A percentile compares a stretch with the other conserved stretches of the same genome.
These are phyloP conservation scores for Nothoprocta perdicaria DNA, from an alignment of 2,113 vertebrate genomes.

Conservation along the genomic window DNA sequence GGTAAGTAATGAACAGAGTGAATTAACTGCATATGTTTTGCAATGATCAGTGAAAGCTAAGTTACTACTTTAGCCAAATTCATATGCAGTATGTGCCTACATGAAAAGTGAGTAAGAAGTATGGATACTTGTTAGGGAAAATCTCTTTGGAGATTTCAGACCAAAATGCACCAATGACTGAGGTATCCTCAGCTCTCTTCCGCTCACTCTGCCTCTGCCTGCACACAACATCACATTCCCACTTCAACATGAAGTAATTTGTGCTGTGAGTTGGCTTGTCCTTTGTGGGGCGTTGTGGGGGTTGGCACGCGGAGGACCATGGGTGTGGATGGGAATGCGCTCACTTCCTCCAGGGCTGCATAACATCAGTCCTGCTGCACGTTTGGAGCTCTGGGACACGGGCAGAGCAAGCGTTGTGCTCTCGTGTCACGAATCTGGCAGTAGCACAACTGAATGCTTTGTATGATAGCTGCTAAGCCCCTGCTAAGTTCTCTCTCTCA, in stretches of 20 bases:
- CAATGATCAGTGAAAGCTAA: neutral
- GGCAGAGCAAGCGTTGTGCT: neutral
- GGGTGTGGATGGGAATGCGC: neutral
- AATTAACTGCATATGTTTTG: neutral
- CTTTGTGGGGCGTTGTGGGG: neutral
- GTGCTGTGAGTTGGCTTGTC: neutral
- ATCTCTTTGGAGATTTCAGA: neutral
- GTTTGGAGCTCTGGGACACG: neutral
- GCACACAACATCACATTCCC: neutral
- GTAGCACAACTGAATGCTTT: neutral
- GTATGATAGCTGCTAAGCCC: constrained; percentile 2
- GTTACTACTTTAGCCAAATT: neutral
- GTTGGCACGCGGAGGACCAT: fast-evolving
- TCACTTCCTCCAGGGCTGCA: constrained; percentile 19
- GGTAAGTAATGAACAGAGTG: neutral
- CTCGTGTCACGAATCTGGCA: constrained; percentile 18
- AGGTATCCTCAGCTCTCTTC: neutral
- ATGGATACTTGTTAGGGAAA: neutral
- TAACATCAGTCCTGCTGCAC: neutral
- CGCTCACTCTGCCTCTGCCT: neutral
- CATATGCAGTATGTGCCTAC: fast-evolving
- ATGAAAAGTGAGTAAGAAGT: neutral
- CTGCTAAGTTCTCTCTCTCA: neutral
- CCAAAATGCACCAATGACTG: neutral
- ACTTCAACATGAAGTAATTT: neutral